Base-by-base conservation (phyloP, 2,888 invertebrate species). In the Scaptomyza flava region DNA sequence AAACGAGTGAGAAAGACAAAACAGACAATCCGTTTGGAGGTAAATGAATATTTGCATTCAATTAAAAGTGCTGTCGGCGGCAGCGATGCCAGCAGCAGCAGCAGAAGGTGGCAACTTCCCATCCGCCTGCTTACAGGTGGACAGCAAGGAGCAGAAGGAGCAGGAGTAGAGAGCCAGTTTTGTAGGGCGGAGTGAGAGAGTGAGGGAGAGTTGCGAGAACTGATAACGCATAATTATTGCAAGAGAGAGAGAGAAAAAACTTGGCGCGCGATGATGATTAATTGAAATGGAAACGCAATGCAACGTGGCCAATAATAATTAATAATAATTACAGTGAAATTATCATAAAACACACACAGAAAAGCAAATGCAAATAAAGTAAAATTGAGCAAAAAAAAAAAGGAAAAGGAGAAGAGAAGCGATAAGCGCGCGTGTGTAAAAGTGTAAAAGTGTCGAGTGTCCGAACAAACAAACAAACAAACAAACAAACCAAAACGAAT, bases 31-130 rank as follows among this genome's bases (percentile, higher is more conserved):
- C n/a, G 6, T 5, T 68, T 72, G 62, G 61, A 72, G 71, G 77
- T 77, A 62, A 78, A 77, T 77, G 75, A 71, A 77, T 77, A 77
- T 77, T 77, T 77, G 79, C 77, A 78, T 77, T 78, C 79, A 78
- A 77, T 77, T 77, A 77, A 78, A 71, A 77, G 65, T 42, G 62
- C 69, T 68, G 58, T 68, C 64, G 79, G 87, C 79, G 81, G 81
- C 85, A 75, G 64, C 62, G 59, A 86, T 82, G 87, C 81, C 81
- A 62, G 68, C 81, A 63, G 36, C 50, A 36, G 50, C 17, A 30
- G 23, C 9, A 23, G 23, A n/a, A 38, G 38, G 9, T 4, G 14
- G 14, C 14, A 12, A 14, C 60, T 62, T 62, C 20, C 11, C 31
- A 9, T 41, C 52, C n/a, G 27, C 51, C 36, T 50, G 63, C 58